Percentiles rank a stretch among this genome's conserved stretches.
Conservation (phyloP, 2,797 vertebrate species). For the Tapirus indicus region DNA sequence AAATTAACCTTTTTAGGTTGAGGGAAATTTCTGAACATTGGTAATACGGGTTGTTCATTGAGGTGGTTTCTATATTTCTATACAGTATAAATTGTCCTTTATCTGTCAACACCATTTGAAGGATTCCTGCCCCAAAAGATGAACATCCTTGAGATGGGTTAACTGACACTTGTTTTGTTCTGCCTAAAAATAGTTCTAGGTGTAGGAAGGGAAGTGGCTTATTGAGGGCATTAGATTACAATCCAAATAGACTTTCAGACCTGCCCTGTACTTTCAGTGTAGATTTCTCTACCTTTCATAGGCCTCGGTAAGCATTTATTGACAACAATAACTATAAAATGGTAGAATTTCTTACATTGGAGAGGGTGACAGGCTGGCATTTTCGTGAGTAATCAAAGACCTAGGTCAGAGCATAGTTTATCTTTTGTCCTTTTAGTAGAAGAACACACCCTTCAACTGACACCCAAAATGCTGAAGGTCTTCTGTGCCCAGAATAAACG, state of each 20-base stretch:
- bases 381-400: background rate
- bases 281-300: constrained; percentile 10
- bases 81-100: background rate
- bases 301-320: background rate
- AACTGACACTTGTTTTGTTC: background rate
- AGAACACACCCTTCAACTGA: background rate
- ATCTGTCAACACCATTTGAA: background rate
- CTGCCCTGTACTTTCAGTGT: background rate
- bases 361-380: background rate
- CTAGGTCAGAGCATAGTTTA: background rate
- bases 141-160: background rate
- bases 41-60: background rate
- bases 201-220: background rate
- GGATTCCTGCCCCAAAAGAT: background rate
- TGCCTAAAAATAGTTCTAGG: background rate
- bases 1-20: background rate
- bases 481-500: background rate
- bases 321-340: background rate
- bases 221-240: background rate
- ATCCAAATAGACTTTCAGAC: background rate
- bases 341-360: background rate
- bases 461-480: background rate
- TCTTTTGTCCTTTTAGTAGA: background rate
- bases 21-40: background rate
- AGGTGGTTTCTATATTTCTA: background rate